A percentile compares a stretch with the other conserved stretches of the same genome.
Conservation (phyloP, 2,797 vertebrate species). For the Bryconaethiops microstoma region DNA sequence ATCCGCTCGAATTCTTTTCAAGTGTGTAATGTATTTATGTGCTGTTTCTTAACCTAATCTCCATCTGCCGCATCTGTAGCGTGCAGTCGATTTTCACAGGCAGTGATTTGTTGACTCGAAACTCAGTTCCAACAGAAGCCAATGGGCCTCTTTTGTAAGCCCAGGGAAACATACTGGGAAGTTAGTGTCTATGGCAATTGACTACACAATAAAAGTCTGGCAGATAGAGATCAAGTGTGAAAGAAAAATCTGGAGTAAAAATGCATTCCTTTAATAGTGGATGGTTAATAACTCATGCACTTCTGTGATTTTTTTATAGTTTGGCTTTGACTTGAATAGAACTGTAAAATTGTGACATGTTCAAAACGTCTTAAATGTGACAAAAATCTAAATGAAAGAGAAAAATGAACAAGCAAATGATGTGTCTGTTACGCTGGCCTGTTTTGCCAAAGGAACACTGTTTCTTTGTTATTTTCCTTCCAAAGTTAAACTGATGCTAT, state of each 20-base stretch:
- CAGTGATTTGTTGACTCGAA: not conserved
- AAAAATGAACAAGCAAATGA: slow-evolving; percentile 2
- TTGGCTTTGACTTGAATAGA: slow-evolving; percentile 20
- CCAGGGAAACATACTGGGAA: too few relatives aligned
- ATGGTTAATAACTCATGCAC: slow-evolving; percentile 18
- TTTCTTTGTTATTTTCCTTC: slow-evolving; percentile 19
- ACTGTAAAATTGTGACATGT: slow-evolving; percentile 12
- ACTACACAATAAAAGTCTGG: not conserved
- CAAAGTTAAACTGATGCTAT: not conserved
- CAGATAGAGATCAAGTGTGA: not conserved
- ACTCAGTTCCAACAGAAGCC: not conserved
- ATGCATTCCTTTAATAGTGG: not conserved
- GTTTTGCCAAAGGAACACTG: not conserved
- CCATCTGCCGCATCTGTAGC: not conserved
- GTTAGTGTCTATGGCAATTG: not conserved
- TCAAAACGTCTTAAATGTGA: not conserved
- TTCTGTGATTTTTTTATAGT: slow-evolving; percentile 26
- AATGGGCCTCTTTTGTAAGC: not conserved
- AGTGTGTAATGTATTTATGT: not conserved
- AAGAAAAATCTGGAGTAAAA: too few relatives aligned
- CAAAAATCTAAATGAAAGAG: not conserved
- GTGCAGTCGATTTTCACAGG: too few relatives aligned
- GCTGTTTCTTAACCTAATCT: not conserved
- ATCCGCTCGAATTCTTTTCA: not conserved
- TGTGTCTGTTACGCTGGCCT: slow-evolving; percentile 21